Evolutionary conservation across 1,140 invertebrate species (phyloP).

Genomic region (Temnothorax curvispinosus): DNA sequence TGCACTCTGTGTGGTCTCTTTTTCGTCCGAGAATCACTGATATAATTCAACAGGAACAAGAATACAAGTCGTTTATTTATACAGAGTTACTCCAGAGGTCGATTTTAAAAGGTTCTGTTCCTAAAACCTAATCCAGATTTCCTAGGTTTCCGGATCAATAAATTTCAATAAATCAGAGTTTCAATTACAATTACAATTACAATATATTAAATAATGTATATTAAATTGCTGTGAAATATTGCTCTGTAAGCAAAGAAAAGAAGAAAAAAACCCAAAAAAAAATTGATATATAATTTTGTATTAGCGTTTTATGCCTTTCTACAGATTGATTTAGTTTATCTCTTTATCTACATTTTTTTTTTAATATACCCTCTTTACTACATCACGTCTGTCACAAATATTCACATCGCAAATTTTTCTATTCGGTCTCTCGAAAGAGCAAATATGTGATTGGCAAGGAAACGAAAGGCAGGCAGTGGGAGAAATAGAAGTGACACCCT

Average conservation of each 20-base stretch:
- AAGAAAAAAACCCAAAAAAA: background rate
- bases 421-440: slow-evolving; percentile 70
- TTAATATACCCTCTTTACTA: background rate
- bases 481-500: slow-evolving; percentile 71
- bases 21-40: background rate
- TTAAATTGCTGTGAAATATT: background rate
- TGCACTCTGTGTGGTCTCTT: slow-evolving; percentile 58
- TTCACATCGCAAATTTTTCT: slow-evolving; percentile 70
- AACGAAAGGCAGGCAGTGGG: slow-evolving; percentile 54
- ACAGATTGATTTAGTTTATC: background rate
- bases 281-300: slow-evolving; percentile 3
- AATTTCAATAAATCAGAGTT: background rate
- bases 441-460: slow-evolving; percentile 73
- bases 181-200: background rate
- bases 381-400: background rate
- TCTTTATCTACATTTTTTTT: background rate
- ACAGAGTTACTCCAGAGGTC: background rate
- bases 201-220: slow-evolving; percentile 7
- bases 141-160: background rate
- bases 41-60: slow-evolving; percentile 1
- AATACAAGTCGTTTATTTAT: slow-evolving; percentile 10
- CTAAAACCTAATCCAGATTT: background rate
- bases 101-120: background rate
- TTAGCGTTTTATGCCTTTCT: background rate
- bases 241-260: background rate